A percentile compares a stretch with the other conserved stretches of the same genome.
Evolutionary conservation across 2,888 invertebrate genomes (phyloP).

Genomic region (Criorhina ranunculi): DNA sequence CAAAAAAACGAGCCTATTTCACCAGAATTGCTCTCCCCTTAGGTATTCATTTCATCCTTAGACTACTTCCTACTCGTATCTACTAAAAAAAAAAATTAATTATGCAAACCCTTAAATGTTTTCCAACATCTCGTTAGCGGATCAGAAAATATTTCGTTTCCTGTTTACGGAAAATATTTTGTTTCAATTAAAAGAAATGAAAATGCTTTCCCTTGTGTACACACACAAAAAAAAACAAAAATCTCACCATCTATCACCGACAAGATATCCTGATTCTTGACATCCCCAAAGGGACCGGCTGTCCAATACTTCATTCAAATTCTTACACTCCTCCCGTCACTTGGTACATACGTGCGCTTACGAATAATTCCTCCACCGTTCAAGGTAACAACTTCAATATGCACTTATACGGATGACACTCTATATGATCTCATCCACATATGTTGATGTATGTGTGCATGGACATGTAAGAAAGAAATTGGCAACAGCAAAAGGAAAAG

Average conservation of each 20-base stretch:
- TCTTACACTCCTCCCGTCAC: not conserved
- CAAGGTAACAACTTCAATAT: constrained; percentile 28
- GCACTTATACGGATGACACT: constrained; percentile 39
- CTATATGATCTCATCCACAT: constrained; percentile 18
- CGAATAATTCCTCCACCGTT: not conserved
- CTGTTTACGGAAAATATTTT: constrained; percentile 35
- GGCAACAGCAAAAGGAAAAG: constrained; percentile 23
- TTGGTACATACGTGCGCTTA: not conserved
- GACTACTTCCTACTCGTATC: no score
- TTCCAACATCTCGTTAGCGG: constrained; percentile 16
- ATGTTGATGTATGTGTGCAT: constrained; percentile 19
- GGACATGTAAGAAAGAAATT: constrained; percentile 9
- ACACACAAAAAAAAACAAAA: no score
- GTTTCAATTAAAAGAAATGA: constrained; percentile 37
- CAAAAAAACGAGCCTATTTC: constrained; percentile 20
- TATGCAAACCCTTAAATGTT: constrained; percentile 21
- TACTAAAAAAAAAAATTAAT: constrained; percentile 18
- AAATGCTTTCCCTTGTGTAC: not conserved
- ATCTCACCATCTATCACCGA: no score
- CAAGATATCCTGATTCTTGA: not conserved
- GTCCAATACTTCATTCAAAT: constrained; percentile 14
- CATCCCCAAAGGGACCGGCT: constrained; percentile 5
- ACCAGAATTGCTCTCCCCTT: not conserved
- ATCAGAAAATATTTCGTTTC: constrained; percentile 2
- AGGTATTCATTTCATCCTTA: no score